Conservation (phyloP, 2,888 invertebrate genomes). For the Chironomus riparius region DNA sequence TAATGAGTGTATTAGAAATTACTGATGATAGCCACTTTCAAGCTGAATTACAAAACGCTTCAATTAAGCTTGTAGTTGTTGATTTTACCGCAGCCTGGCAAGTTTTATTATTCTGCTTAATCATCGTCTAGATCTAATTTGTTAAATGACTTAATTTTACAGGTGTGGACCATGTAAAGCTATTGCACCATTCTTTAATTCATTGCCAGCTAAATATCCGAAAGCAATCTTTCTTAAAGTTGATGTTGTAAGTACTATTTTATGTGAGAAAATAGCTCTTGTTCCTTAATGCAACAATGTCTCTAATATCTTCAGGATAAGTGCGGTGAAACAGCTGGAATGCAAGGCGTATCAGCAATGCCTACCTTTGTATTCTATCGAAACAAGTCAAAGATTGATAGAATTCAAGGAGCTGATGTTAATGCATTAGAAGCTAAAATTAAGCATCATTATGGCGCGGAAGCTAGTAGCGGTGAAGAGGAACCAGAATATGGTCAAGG, state of each 20-base stretch:
- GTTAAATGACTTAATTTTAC: slow-evolving; percentile 13
- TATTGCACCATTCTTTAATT: slow-evolving; percentile 88
- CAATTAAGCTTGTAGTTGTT: slow-evolving; percentile 81
- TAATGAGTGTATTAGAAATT: slow-evolving; percentile 55
- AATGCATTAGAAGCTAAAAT: slow-evolving; percentile 77
- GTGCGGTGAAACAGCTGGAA: slow-evolving; percentile 78
- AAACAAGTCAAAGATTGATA: slow-evolving; percentile 77
- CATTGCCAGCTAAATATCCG: slow-evolving; percentile 77
- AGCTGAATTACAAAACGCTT: slow-evolving; percentile 72
- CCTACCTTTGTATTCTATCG: slow-evolving; percentile 96
- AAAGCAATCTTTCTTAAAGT: slow-evolving; percentile 88
- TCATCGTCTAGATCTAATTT: too few relatives aligned
- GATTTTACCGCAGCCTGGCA: slow-evolving; percentile 94
- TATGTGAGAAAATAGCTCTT: too few relatives aligned
- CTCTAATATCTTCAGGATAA: slow-evolving; percentile 48
- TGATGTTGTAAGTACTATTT: slow-evolving; percentile 31
- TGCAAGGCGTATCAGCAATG: slow-evolving; percentile 90
- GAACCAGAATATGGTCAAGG: slow-evolving; percentile 61
- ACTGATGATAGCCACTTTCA: slow-evolving; percentile 76
- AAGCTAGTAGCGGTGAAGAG: slow-evolving; percentile 50
- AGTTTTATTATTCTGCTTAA: slow-evolving; percentile 25
- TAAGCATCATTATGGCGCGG: slow-evolving; percentile 67
- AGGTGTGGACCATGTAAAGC: slow-evolving; percentile 97
- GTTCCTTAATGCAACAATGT: too few relatives aligned
- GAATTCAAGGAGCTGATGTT: slow-evolving; percentile 81